These are phyloP conservation scores for Myripristis murdjan DNA, from an alignment of 2,797 vertebrate species.

Conservation along the genomic window DNA sequence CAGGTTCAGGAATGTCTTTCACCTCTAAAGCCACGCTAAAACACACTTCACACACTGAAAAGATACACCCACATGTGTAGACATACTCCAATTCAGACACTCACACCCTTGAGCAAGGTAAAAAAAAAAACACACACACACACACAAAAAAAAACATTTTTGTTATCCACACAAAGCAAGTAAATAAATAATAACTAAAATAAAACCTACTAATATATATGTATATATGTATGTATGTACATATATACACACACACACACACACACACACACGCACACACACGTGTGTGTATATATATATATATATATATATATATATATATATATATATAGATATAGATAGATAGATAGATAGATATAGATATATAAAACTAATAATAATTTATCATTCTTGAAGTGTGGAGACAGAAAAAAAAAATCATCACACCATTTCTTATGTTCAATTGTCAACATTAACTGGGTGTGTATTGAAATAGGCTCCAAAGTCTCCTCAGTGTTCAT, in stretches of 20 bases:
- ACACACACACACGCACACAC: too few species aligned
- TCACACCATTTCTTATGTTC: constrained; percentile 59
- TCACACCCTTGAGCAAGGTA: constrained; percentile 3
- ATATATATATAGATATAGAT: too few species aligned
- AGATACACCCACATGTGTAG: constrained; percentile 6
- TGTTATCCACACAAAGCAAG: constrained; percentile 40
- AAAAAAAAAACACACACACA: too few species aligned
- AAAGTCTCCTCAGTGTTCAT: constrained; percentile 47
- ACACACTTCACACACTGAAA: background rate
- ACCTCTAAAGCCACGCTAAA: constrained; percentile 49
- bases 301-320: too few species aligned
- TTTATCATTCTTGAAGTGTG: constrained; percentile 60
- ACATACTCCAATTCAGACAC: constrained; percentile 14
- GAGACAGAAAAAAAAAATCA: constrained; percentile 57
- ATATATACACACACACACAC: too few species aligned
- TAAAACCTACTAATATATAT: too few species aligned
- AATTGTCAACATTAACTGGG: constrained; percentile 67
- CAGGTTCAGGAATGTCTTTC: constrained; percentile 53
- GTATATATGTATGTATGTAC: too few species aligned
- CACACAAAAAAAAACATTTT: too few species aligned
- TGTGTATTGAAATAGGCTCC: constrained; percentile 53
- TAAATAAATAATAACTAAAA: too few species aligned
- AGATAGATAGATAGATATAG: too few species aligned
- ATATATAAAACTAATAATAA: constrained; percentile 63
- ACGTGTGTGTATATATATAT: too few species aligned